Evolutionary conservation across 2,888 invertebrate species (phyloP).

Genomic region (Tenthredo notha): DNA sequence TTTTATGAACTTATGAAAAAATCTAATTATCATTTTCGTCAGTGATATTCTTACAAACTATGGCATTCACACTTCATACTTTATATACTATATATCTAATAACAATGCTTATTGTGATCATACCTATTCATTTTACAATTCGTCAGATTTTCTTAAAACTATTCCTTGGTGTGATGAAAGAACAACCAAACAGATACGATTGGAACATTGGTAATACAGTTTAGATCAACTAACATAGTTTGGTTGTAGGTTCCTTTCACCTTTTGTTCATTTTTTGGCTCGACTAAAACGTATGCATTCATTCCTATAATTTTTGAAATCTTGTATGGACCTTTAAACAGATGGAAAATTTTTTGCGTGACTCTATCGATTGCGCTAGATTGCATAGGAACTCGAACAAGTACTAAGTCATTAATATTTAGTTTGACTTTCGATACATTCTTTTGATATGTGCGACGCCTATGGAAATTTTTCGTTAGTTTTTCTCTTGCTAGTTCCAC

Average conservation of each 20-base stretch:
- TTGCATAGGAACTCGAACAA: neutral
- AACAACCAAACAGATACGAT: too few relatives aligned
- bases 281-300: neutral
- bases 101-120: too few relatives aligned
- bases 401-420: neutral
- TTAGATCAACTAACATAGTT: too few relatives aligned
- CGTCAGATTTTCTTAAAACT: too few relatives aligned
- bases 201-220: too few relatives aligned
- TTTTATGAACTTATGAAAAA: too few relatives aligned
- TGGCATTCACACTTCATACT: too few relatives aligned
- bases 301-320: neutral
- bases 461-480: neutral
- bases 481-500: neutral
- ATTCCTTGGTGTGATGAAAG: too few relatives aligned
- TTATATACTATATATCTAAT: too few relatives aligned
- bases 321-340: slow-evolving; percentile 6
- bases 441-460: neutral
- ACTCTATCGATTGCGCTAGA: slow-evolving; percentile 7
- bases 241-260: neutral
- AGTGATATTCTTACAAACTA: too few relatives aligned
- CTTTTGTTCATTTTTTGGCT: neutral
- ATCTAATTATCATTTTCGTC: too few relatives aligned
- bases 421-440: slow-evolving; percentile 12
- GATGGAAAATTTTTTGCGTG: slow-evolving; percentile 23
- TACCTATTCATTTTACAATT: too few relatives aligned